Percentiles rank a stretch among this genome's conserved stretches.
These are phyloP conservation scores for Petrosia ficiformis DNA, from an alignment of 37 sponge, comb jelly and placozoan species.

Conservation along the genomic window DNA sequence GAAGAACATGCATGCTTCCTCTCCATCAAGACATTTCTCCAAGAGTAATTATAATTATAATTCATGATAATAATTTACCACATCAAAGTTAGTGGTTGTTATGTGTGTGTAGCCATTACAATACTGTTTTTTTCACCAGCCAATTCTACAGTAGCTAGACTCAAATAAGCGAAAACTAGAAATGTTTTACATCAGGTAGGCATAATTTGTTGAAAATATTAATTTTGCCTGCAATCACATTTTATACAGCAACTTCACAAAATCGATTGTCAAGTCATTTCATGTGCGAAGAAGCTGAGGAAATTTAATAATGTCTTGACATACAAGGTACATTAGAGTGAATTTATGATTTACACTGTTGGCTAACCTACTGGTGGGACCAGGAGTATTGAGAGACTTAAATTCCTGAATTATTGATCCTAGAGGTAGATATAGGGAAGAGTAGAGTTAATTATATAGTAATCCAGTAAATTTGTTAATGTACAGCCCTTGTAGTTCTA, in stretches of 20 bases:
- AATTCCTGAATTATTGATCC: too few species aligned
- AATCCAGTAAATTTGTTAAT: too few species aligned
- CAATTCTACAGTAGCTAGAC: slow-evolving; percentile 43
- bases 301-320: slow-evolving; percentile 49
- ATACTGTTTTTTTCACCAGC: too few species aligned
- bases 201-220: neutral
- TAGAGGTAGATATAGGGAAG: too few species aligned
- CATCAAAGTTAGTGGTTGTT: too few species aligned
- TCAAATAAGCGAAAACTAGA: slow-evolving; percentile 77
- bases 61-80: too few species aligned
- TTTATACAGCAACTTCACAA: neutral
- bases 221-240: neutral
- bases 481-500: too few species aligned
- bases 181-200: slow-evolving; percentile 45
- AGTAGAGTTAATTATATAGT: too few species aligned
- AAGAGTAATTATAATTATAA: slow-evolving; percentile 32
- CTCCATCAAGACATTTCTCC: slow-evolving; percentile 81
- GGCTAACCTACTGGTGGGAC: too few species aligned
- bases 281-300: neutral
- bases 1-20: slow-evolving; percentile 80
- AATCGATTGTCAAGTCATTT: neutral
- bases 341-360: too few species aligned
- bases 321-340: slow-evolving; percentile 42
- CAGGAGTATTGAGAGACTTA: too few species aligned
- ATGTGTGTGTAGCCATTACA: too few species aligned